phyloP scores from a whole-genome alignment of 2,797 vertebrate genomes.

The Thunnus albacares region DNA sequence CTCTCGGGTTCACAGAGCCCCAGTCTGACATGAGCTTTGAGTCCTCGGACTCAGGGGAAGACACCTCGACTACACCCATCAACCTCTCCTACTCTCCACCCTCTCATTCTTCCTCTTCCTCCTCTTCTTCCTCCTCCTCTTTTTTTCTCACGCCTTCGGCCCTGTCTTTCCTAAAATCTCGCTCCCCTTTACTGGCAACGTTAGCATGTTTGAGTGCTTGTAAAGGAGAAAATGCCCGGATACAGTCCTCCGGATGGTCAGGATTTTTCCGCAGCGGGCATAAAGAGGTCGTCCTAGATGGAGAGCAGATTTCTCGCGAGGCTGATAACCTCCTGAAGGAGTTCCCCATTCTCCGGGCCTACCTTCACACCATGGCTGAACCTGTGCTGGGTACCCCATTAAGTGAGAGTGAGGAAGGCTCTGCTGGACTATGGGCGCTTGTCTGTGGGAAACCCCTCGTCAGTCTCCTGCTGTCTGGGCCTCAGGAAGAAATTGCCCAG shows the following conservation, averaged over 20 bases:
- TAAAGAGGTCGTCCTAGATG: slow-evolving; percentile 89
- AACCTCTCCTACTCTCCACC: slow-evolving; percentile 74
- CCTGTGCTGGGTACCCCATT: slow-evolving; percentile 80
- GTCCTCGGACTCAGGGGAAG: slow-evolving; percentile 77
- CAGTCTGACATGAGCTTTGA: slow-evolving; percentile 76
- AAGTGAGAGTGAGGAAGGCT: slow-evolving; percentile 67
- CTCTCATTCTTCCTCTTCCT: slow-evolving; percentile 56
- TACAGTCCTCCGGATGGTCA: slow-evolving; percentile 82
- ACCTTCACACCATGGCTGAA: slow-evolving; percentile 88
- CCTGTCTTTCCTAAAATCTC: slow-evolving; percentile 92
- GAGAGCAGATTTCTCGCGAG: slow-evolving; percentile 91
- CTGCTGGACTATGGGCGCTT: slow-evolving; percentile 72
- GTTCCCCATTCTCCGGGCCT: slow-evolving; percentile 89
- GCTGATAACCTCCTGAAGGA: slow-evolving; percentile 89
- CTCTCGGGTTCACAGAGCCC: slow-evolving; percentile 74
- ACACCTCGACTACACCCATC: slow-evolving; percentile 50
- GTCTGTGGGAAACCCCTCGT: slow-evolving; percentile 88
- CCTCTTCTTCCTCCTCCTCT: slow-evolving; percentile 60
- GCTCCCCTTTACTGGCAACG: slow-evolving; percentile 88
- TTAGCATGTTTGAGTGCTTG: slow-evolving; percentile 90
- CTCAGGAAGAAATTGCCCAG: slow-evolving; percentile 86
- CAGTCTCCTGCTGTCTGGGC: slow-evolving; percentile 89
- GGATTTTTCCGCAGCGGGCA: slow-evolving; percentile 93
- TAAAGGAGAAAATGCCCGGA: slow-evolving; percentile 77
- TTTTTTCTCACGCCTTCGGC: slow-evolving; percentile 91